Percentiles rank a stretch among this genome's conserved stretches.
These are phyloP conservation scores for Limnephilus marmoratus DNA, from an alignment of 2,888 invertebrate genomes.

Conservation along the genomic window DNA sequence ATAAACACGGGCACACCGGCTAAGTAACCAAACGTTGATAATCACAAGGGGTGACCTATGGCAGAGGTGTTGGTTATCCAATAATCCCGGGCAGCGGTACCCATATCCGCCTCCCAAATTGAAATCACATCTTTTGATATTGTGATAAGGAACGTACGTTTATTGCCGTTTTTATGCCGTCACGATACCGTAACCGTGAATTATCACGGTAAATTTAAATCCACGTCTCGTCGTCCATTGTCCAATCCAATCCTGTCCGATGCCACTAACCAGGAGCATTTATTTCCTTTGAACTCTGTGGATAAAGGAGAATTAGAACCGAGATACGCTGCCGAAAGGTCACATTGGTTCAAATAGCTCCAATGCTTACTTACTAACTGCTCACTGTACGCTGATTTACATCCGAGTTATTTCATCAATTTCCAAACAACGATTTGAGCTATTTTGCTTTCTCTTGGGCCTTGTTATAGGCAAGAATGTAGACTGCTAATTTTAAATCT, in stretches of 20 bases:
- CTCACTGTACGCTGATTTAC: neutral
- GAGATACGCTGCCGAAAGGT: neutral
- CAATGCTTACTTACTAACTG: neutral
- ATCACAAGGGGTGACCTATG: too few relatives aligned
- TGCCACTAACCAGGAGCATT: neutral
- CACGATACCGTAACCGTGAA: too few relatives aligned
- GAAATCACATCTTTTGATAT: too few relatives aligned
- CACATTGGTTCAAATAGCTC: neutral
- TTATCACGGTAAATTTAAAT: neutral
- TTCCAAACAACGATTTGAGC: neutral
- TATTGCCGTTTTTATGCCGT: too few relatives aligned
- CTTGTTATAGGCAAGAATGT: neutral
- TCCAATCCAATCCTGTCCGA: neutral
- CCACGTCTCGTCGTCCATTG: neutral
- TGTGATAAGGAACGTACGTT: too few relatives aligned
- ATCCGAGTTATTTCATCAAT: neutral
- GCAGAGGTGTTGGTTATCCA: too few relatives aligned
- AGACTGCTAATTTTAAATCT: neutral
- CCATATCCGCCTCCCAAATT: too few relatives aligned
- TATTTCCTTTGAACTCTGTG: neutral
- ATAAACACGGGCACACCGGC: too few relatives aligned
- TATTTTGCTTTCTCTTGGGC: neutral
- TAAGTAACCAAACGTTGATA: too few relatives aligned
- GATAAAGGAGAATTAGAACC: neutral
- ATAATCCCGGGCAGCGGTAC: too few relatives aligned